These are phyloP conservation scores for Gastrophysa polygoni DNA, from an alignment of 2,888 invertebrate genomes.

Conservation along the genomic window DNA sequence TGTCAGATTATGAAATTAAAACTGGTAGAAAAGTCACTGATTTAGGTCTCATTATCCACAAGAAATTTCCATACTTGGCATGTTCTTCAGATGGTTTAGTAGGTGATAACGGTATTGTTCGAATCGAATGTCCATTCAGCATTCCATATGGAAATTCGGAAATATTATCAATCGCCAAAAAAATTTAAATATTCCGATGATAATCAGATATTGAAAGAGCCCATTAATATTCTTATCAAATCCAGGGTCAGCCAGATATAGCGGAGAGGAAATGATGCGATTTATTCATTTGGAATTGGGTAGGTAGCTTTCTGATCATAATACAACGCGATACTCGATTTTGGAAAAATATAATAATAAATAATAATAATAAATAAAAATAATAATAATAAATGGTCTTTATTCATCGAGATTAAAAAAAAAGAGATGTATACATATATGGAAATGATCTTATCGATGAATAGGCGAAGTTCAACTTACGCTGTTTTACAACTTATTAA, in stretches of 20 bases:
- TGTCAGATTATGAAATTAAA: neutral
- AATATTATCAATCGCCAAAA: neutral
- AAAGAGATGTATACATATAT: too few species aligned
- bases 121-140: neutral
- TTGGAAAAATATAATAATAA: constrained; percentile 1
- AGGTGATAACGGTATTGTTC: neutral
- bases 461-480: too few species aligned
- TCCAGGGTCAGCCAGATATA: constrained; percentile 18
- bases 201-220: neutral
- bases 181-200: neutral
- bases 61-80: neutral
- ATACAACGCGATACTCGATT: constrained; percentile 1
- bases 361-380: too few species aligned
- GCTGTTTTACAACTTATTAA: too few species aligned
- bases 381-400: too few species aligned
- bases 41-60: constrained; percentile 3
- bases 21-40: neutral
- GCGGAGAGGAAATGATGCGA: constrained; percentile 8
- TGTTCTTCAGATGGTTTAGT: constrained; percentile 9
- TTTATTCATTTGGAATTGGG: constrained; percentile 12
- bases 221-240: constrained; percentile 16
- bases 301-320: constrained; percentile 8
- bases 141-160: neutral
- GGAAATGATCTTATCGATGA: too few species aligned
- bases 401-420: too few species aligned